A percentile compares a stretch with the other conserved stretches of the same genome.
phyloP scores from a whole-genome alignment of 2,113 vertebrate species.

The Eleginops maclovinus region DNA sequence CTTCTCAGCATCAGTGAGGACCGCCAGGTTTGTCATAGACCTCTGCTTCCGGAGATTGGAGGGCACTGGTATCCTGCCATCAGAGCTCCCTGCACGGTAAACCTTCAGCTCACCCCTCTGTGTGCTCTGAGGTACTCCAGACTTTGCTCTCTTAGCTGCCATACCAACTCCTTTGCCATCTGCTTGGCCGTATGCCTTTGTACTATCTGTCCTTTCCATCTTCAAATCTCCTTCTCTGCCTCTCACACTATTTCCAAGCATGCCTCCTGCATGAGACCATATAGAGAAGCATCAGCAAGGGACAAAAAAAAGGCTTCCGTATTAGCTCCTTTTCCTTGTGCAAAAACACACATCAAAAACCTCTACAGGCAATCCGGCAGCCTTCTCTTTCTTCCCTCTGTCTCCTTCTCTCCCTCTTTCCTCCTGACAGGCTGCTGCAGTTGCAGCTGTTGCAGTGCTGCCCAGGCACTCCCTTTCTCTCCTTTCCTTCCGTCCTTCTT shows the following conservation, averaged over 20 bases:
- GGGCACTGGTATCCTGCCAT: slow-evolving; percentile 85
- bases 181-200: slow-evolving; percentile 81
- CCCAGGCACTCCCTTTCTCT: slow-evolving; percentile 77
- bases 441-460: slow-evolving; percentile 82
- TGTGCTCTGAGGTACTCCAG: slow-evolving; percentile 82
- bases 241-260: slow-evolving; percentile 88
- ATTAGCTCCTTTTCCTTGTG: slow-evolving; percentile 48
- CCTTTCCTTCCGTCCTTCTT: slow-evolving; percentile 66
- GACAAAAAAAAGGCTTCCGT: slow-evolving; percentile 62
- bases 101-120: slow-evolving; percentile 91
- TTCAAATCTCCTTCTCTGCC: slow-evolving; percentile 81
- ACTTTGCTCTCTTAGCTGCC: slow-evolving; percentile 90
- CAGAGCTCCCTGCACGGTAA: slow-evolving; percentile 90
- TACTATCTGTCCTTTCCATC: slow-evolving; percentile 84
- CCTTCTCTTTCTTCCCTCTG: slow-evolving; percentile 53
- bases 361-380: slow-evolving; percentile 66
- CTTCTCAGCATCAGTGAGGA: slow-evolving; percentile 95
- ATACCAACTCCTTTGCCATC: slow-evolving; percentile 83
- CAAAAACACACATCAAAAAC: slow-evolving; percentile 41
- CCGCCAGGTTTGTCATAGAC: slow-evolving; percentile 95
- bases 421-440: slow-evolving; percentile 79
- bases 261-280: slow-evolving; percentile 87
- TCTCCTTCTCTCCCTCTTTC: slow-evolving; percentile 48
- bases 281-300: slow-evolving; percentile 79
- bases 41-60: slow-evolving; percentile 95